Base-by-base conservation (phyloP, 2,888 invertebrate genomes). In the Nemotelus nigrinus region DNA sequence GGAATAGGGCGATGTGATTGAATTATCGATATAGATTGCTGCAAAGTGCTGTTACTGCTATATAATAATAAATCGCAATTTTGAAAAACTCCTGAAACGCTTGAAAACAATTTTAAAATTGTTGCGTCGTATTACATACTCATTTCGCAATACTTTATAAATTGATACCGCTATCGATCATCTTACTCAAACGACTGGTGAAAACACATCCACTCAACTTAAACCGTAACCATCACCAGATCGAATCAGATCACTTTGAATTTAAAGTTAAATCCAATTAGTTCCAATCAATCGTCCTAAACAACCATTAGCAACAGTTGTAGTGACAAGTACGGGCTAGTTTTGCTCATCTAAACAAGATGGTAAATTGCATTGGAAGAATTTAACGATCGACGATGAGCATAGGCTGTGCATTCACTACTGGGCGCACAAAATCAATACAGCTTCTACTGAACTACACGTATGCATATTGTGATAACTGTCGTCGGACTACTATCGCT, bases 261-360 rank as follows among this genome's bases (percentile, higher is more conserved):
- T 74, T 60, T 48, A 72, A 63, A 74, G 60, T 74, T 74, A 74
- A 25, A 74, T 74, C 63, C 74, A 74, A 74, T 74, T 74, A 74
- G 74, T 74, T 60, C 74, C 74, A 74, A 74, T 74, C 74, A 74
- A 74, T 74, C 74, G 74, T 50, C 63, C 50, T 74, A 74, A 74
- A 48, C 60, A 74, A 74, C 74, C 74, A 74, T 74, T 60, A 25
- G 25, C 25, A 25, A 74, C 74, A 74, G 60, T 74, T 60, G 74
- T 48, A 63, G 60, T 60, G 74, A 74, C 74, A 74, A 25, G 74
- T 10, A 5, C 48, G 25, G 70, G 53, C 25, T 41, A 70, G 70
- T 53, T 53, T 53, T 25, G 25, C 70, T 53, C 55, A 70, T 55
- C 25, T 55, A 55, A 70, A 70, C 55, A 50, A 70, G 50, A 45